Base-by-base conservation (phyloP, 2,113 vertebrate genomes). In the Gulo gulo region DNA sequence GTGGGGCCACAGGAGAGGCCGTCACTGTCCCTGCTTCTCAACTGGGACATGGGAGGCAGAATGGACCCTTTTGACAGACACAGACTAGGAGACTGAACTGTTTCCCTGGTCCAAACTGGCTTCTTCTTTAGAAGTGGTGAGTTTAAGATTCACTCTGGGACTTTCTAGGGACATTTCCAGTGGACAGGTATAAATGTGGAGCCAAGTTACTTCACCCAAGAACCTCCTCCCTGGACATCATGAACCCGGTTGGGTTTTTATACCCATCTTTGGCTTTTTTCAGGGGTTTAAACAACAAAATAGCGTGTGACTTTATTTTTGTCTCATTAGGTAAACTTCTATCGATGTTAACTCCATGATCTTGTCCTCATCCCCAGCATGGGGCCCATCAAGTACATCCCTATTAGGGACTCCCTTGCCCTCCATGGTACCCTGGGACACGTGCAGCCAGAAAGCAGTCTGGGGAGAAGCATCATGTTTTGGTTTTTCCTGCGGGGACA, bases 321-420 rank as follows among this genome's bases (percentile, higher is more conserved):
- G 10, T 71, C 42, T 50, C 34, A 29, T 14, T 12, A 4, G 7
- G 6, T 36, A 31, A 7, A 29, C 4, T 50, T 79, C 39, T 21
- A 4, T 20, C 0, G 7, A 24, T 20, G 20, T 0, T 7, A 26
- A 65, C 10, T 45, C 36, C 20, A 8, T 13, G 9, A 11, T 7
- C 26, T 31, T 26, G 7, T 8, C 18, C 14, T n/a, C 36, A 42
- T 23, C 50, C 47, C 29, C 24, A 8, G 57, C 61, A 4, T 3
- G 63, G 42, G 10, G 3, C 23, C 57, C 6, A 0, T 24, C 9
- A 65, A 13, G 34, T 16, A 31, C 23, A 21, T 45, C 50, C 69
- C 47, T 36, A 15, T 9, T 4, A 76, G 47, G 55, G 26, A 2
- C 20, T 42, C 34, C 31, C 34, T 34, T 24, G 34, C 93, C 52